Evolutionary conservation across 2,888 invertebrate species (phyloP), one percentile per base, ranked within the genome.

Genomic region (Strigamia maritima): DNA sequence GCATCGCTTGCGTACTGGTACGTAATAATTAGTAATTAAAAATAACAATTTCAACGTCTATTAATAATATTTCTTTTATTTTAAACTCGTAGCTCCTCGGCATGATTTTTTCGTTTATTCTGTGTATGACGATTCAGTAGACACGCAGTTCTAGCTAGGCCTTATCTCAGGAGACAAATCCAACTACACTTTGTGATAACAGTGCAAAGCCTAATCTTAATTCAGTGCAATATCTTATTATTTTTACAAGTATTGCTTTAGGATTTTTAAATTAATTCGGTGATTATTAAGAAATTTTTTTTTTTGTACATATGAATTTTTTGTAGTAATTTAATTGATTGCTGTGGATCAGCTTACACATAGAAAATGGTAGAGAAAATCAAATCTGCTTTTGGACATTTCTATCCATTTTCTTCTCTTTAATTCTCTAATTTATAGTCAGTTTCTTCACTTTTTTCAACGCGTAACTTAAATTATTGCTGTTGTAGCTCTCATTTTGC

Each of bases 1-100:
- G 91, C 28, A 92, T 95, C 40, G 93, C 95, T n/a, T 89, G 92
- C 81, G 87, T 95, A 44, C 93, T 95, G 94, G 95, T 94, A 87
- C 88, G 85, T 82, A 79, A 75, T 22, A 26, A 35, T 22, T n/a
- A n/a, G n/a, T 26, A 2, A 22, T 44, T 16, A 14, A 12, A 2
- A 1, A 12, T 4, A 3, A 16, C 22, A 19, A 60, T n/a, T 22
- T n/a, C 24, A 22, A 60, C 7, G 24, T 0, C 14, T 49, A 10
- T 2, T 49, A 16, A 19, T 26, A 22, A 1, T 19, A 26, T 28
- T 74, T 16, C 14, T 7, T 74, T 16, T 74, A 22, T 74, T 10
- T 75, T 75, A n/a, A n/a, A n/a, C n/a, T 6, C 28, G n/a, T n/a
- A 75, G 75, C 19, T 75, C 12, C 14, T 75, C 1, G 75, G 75